Base-by-base conservation (phyloP, 2,888 invertebrate species). In the Cataglyphis cursor region DNA sequence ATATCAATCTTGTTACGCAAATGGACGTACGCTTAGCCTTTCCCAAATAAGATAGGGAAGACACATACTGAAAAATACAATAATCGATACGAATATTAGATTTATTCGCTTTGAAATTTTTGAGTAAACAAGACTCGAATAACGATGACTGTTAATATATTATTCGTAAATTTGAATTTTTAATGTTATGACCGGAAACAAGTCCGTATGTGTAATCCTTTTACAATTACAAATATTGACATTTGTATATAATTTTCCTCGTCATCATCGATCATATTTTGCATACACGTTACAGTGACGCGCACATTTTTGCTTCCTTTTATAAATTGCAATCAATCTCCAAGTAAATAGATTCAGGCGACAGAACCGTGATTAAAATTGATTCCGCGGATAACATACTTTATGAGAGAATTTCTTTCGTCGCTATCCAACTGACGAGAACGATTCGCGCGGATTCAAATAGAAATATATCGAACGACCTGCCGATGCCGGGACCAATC, bases 301-400 rank as follows among this genome's bases (percentile, higher is more conserved):
- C 12, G 76, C 38, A 28, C 15, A 28, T 15, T 76, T 54, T 70
- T 70, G 24, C 31, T 12, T 59, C 41, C 48, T 54, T 59, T 80
- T 59, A 61, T 31, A 59, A 59, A 80, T 80, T 70, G 70, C 59
- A 70, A 80, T 80, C 78, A 44, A 80, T 70, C 59, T 59, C 59
- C 70, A 59, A 59, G 70, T 70, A 80, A 80, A 80, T 80, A 80
- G 78, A 70, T 80, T 70, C 64, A 70, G 70, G 70, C 70, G 70
- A 80, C 70, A 48, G 78, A 61, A 70, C 64, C 59, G 78, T 80
- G 78, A 80, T 80, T 70, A 80, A 80, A 80, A 80, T 80, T 80
- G 78, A 70, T 80, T 70, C 35, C 59, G 59, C 78, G 78, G 78
- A 80, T 70, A 44, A 44, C 59, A 80, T 80, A 70, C 48, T 80